Conservation (phyloP, 2,113 vertebrate genomes). For the Indicator indicator region DNA sequence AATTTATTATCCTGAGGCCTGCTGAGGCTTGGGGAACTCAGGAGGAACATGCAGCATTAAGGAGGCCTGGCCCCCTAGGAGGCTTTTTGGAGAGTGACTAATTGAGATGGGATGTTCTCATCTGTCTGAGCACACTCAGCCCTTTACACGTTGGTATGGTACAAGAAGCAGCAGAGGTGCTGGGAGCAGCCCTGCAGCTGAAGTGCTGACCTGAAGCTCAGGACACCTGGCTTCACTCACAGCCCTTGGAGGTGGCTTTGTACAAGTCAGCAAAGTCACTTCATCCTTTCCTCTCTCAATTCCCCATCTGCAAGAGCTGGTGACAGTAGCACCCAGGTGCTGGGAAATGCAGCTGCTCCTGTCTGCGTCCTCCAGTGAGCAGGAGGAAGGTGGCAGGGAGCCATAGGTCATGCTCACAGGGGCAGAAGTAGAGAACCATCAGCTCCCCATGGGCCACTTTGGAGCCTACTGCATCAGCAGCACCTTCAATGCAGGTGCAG, state of each 20-base stretch:
- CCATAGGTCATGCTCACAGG: background rate
- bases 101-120: slow-evolving; percentile 17
- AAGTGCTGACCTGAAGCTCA: background rate
- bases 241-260: background rate
- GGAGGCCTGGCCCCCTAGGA: slow-evolving; percentile 10
- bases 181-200: background rate
- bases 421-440: background rate
- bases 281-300: background rate
- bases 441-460: background rate
- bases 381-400: background rate
- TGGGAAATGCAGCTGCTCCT: background rate
- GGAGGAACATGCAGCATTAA: slow-evolving; percentile 15
- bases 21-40: slow-evolving; percentile 34
- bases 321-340: background rate
- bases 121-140: background rate
- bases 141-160: background rate
- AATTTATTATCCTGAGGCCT: slow-evolving; percentile 53
- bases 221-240: background rate
- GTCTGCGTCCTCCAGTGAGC: accelerated
- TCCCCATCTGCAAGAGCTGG: background rate
- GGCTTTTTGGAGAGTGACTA: slow-evolving; percentile 41
- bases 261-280: background rate
- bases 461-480: background rate
- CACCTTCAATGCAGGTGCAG: accelerated
- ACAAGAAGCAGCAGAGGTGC: background rate